These are phyloP conservation scores for Phylloscopus trochiloides DNA, from an alignment of 2,113 vertebrate species.

Conservation along the genomic window DNA sequence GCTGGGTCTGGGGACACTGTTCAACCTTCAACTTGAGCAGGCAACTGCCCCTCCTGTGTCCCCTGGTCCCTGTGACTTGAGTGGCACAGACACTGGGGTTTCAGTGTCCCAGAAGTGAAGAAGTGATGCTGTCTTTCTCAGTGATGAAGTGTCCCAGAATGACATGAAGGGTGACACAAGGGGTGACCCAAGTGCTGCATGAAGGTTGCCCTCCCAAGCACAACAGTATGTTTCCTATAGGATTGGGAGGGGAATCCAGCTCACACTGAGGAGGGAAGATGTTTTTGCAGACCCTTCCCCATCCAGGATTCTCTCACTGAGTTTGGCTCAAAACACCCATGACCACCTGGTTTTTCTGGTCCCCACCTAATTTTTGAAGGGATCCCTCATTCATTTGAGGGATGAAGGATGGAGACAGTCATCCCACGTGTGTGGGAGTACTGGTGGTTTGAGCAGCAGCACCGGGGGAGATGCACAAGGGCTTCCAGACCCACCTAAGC, in stretches of 20 bases:
- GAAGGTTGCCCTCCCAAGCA: neutral
- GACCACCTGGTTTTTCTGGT: neutral
- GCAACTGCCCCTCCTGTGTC: neutral
- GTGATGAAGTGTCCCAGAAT: neutral
- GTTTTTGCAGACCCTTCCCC: neutral
- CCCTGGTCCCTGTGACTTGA: neutral
- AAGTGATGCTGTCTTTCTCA: neutral
- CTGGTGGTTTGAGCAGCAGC: neutral
- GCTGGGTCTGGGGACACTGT: neutral
- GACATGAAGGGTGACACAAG: neutral
- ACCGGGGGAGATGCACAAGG: accelerated
- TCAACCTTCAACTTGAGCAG: neutral
- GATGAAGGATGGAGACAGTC: neutral
- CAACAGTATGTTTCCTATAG: neutral
- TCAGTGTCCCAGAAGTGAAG: neutral
- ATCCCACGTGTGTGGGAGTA: accelerated
- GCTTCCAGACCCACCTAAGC: neutral
- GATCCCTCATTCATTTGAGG: neutral
- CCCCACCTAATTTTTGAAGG: neutral
- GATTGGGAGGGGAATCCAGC: neutral
- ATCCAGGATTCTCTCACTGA: neutral
- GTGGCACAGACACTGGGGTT: neutral
- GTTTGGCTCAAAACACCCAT: neutral
- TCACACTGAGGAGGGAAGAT: neutral
- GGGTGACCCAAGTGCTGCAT: accelerated